Percentiles rank a stretch among this genome's conserved stretches.
Evolutionary conservation across 2,888 invertebrate genomes (phyloP).

Genomic region (Theretra japonica): DNA sequence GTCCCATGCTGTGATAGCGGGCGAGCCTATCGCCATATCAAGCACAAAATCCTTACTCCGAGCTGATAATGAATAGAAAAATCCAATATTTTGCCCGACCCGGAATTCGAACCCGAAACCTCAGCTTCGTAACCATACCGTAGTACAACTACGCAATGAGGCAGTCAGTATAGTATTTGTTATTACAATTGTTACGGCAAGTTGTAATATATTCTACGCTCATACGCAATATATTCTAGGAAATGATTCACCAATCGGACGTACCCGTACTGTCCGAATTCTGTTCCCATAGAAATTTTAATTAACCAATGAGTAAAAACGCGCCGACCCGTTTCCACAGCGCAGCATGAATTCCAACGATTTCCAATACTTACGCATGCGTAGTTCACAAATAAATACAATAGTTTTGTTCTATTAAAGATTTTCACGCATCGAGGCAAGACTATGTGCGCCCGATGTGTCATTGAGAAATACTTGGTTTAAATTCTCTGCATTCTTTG

Average conservation of each 20-base stretch:
- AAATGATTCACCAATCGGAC: slow-evolving; percentile 18
- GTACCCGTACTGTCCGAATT: slow-evolving; percentile 1
- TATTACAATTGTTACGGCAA: background rate
- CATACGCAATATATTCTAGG: slow-evolving; percentile 4
- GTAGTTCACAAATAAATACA: slow-evolving; percentile 13
- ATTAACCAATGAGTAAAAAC: slow-evolving; percentile 24
- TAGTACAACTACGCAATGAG: no score
- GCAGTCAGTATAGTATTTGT: no score
- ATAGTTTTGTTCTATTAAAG: slow-evolving; percentile 14
- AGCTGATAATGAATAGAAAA: no score
- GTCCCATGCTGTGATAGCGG: no score
- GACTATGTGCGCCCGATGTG: background rate
- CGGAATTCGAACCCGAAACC: no score
- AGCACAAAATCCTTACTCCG: no score
- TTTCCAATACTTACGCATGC: slow-evolving; percentile 19
- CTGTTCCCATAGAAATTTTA: slow-evolving; percentile 25
- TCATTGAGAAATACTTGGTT: background rate
- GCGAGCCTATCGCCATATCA: no score
- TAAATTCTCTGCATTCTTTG: background rate
- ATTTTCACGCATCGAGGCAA: slow-evolving; percentile 17
- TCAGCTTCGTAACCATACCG: no score
- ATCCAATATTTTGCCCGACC: no score
- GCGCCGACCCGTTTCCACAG: slow-evolving; percentile 14
- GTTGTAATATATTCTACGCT: background rate
- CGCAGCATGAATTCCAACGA: slow-evolving; percentile 15